These are phyloP conservation scores for Tetramorium parvispinum DNA, from an alignment of 1,140 invertebrate genomes.

Conservation along the genomic window DNA sequence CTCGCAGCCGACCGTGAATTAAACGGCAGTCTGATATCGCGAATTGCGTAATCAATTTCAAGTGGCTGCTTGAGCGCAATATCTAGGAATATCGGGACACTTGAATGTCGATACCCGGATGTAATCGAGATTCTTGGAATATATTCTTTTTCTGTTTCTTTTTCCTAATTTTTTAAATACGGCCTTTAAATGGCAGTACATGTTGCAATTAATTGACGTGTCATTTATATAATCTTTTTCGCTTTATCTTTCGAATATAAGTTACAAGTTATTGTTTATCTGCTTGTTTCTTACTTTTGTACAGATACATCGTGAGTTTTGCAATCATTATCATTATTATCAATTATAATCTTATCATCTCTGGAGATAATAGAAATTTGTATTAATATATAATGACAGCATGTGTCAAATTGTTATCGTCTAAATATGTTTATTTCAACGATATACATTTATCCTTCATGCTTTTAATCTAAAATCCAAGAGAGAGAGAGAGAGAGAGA, in stretches of 20 bases:
- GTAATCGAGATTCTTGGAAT: conserved; percentile 2
- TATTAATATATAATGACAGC: conserved; percentile 7
- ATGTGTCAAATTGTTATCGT: neutral
- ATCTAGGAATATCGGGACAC: conserved; percentile 20
- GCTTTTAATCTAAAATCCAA: neutral
- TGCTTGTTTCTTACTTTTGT: neutral
- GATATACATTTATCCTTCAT: neutral
- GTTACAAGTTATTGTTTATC: conserved; percentile 10
- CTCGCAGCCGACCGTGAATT: conserved; percentile 58
- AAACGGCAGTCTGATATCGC: conserved; percentile 22
- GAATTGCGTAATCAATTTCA: conserved; percentile 56
- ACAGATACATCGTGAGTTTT: neutral
- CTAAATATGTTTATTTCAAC: conserved; percentile 36
- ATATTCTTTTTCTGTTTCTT: neutral
- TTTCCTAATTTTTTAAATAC: neutral
- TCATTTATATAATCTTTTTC: neutral
- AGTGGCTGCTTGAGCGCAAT: conserved; percentile 11
- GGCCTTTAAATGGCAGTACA: neutral
- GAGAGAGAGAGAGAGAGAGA: neutral
- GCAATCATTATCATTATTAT: conserved; percentile 54
- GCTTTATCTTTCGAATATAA: neutral
- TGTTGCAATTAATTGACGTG: neutral
- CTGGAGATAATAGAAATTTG: conserved; percentile 32
- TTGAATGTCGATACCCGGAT: conserved; percentile 3
- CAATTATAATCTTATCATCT: conserved; percentile 43